phyloP scores from a whole-genome alignment of 2,797 vertebrate genomes.

The Nothura maculosa region DNA sequence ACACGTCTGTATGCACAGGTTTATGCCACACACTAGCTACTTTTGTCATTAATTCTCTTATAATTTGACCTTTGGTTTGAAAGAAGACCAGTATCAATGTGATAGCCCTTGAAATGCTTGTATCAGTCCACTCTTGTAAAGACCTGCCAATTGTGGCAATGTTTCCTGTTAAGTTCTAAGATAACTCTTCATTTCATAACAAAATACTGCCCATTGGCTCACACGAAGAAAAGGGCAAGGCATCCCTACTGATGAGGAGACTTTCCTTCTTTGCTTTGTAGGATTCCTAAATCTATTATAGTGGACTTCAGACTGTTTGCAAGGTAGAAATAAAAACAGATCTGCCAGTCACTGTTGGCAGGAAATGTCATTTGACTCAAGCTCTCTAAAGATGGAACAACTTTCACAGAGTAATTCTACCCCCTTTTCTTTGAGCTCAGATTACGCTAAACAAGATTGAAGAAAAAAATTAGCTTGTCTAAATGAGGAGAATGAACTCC shows the following conservation, averaged over 20 bases:
- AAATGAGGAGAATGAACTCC: neutral
- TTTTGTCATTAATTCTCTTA: neutral
- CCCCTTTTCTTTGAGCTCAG: neutral
- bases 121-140: neutral
- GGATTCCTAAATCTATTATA: neutral
- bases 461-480: neutral
- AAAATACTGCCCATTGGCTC: neutral
- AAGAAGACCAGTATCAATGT: neutral
- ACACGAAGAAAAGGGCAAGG: neutral
- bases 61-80: neutral
- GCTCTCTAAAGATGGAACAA: neutral
- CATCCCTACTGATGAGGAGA: rapidly evolving
- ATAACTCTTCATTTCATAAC: neutral
- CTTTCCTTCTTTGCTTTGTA: neutral
- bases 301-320: neutral
- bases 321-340: neutral
- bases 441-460: neutral
- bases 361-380: neutral
- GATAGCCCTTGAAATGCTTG: neutral
- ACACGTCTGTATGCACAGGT: rapidly evolving
- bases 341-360: neutral
- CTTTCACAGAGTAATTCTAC: neutral
- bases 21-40: neutral
- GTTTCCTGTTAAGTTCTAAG: neutral
- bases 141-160: neutral